These are phyloP conservation scores for Sarcophaga variegata DNA, from an alignment of 2,888 invertebrate species.

Conservation along the genomic window DNA sequence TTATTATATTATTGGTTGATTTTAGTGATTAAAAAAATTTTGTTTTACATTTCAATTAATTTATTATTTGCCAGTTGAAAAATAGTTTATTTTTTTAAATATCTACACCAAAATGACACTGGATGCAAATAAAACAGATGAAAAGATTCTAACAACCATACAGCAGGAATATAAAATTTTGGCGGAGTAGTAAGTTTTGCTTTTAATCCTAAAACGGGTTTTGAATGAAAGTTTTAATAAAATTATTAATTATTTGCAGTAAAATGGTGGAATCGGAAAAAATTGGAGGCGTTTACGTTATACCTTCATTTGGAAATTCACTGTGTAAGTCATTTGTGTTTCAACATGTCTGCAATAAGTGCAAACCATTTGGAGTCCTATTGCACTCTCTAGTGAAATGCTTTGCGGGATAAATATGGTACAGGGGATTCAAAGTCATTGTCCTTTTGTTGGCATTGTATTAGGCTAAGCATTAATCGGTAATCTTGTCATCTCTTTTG, in stretches of 20 bases:
- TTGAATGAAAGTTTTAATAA: not conserved
- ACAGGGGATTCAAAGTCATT: too few relatives aligned
- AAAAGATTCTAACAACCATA: constrained; percentile 88
- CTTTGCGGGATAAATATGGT: too few relatives aligned
- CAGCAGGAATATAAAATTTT: constrained; percentile 95
- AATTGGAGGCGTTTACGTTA: constrained; percentile 94
- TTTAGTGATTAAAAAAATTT: constrained; percentile 8
- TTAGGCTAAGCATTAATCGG: too few relatives aligned
- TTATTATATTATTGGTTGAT: constrained; percentile 10
- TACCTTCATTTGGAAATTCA: constrained; percentile 93
- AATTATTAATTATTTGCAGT: constrained; percentile 81
- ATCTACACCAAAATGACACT: constrained; percentile 77
- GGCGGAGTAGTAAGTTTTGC: constrained; percentile 92
- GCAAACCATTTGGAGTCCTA: too few relatives aligned
- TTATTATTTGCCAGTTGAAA: constrained; percentile 10
- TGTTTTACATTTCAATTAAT: not conserved
- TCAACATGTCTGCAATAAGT: too few relatives aligned
- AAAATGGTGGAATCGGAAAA: constrained; percentile 93
- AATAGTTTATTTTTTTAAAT: constrained; percentile 2
- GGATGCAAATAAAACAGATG: constrained; percentile 79
- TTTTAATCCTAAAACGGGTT: not conserved
- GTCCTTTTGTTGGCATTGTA: too few relatives aligned
- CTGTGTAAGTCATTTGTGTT: constrained; percentile 85
- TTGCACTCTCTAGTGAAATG: too few relatives aligned
- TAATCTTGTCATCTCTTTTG: too few relatives aligned